These are phyloP conservation scores for Drosophila paramelanica DNA, from an alignment of 2,888 invertebrate species.

Conservation along the genomic window DNA sequence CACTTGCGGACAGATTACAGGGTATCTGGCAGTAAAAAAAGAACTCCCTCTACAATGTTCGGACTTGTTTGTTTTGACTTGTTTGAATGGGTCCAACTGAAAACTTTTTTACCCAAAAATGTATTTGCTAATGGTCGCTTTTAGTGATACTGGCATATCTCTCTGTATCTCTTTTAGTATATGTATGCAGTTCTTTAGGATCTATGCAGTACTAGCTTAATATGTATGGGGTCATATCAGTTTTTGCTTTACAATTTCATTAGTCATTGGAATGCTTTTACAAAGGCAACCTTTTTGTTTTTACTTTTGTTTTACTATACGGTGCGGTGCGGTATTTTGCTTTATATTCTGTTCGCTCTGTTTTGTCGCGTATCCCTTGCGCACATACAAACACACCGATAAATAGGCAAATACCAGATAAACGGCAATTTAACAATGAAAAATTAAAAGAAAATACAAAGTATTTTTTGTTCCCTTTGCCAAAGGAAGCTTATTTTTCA, in stretches of 20 bases:
- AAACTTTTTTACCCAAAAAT: conserved; percentile 20
- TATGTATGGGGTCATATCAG: conserved; percentile 33
- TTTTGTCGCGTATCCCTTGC: conserved; percentile 63
- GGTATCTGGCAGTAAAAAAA: not conserved
- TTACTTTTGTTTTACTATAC: conserved; percentile 13
- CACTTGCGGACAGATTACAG: not conserved
- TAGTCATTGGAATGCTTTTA: conserved; percentile 41
- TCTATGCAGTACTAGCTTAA: not conserved
- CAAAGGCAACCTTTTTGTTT: conserved; percentile 51
- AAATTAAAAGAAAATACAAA: conserved; percentile 79
- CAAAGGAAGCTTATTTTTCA: conserved; percentile 71
- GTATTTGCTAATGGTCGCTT: conserved; percentile 40
- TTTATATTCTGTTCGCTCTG: conserved; percentile 47
- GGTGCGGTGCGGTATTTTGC: conserved; percentile 53
- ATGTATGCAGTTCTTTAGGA: not conserved
- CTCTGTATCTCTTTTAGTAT: not conserved
- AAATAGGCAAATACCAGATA: conserved; percentile 64
- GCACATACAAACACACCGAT: conserved; percentile 16
- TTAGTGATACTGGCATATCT: conserved; percentile 6
- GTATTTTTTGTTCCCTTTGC: conserved; percentile 47
- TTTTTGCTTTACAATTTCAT: conserved; percentile 53
- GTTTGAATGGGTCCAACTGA: conserved; percentile 28
- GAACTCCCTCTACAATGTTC: not conserved
- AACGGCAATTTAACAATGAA: conserved; percentile 81
- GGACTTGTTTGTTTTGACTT: conserved; percentile 18